A percentile compares a stretch with the other conserved stretches of the same genome.
Evolutionary conservation across 2,113 vertebrate species (phyloP).

Genomic region (Hucho hucho): DNA sequence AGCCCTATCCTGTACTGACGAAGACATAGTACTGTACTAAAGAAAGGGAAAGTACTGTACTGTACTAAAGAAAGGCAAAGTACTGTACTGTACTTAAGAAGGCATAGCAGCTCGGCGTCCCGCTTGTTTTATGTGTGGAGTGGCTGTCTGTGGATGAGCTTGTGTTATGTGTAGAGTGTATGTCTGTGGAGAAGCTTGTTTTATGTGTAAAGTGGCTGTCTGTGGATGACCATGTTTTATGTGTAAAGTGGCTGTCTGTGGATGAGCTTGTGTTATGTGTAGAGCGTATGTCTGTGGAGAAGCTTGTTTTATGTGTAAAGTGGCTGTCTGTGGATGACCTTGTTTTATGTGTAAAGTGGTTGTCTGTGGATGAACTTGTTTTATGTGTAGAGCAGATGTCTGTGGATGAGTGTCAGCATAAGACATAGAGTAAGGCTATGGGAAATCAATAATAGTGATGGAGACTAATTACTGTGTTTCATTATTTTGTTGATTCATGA

Average conservation of each 20-base stretch:
- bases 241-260: constrained; percentile 25
- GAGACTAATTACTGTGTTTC: constrained; percentile 66
- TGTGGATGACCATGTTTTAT: constrained; percentile 40
- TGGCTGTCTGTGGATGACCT: constrained; percentile 41
- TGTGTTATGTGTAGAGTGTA: constrained; percentile 20
- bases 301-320: constrained; percentile 35
- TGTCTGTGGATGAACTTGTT: constrained; percentile 41
- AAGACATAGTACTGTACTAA: constrained; percentile 16
- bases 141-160: constrained; percentile 42
- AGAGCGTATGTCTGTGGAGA: constrained; percentile 30
- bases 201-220: constrained; percentile 27
- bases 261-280: constrained; percentile 40
- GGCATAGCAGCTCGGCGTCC: constrained; percentile 6
- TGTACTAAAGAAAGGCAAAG: too few relatives aligned
- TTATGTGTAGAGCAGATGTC: constrained; percentile 28
- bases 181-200: constrained; percentile 40
- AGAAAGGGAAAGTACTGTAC: constrained; percentile 5
- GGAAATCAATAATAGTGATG: constrained; percentile 68
- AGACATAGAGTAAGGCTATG: constrained; percentile 47
- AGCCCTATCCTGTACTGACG: too few relatives aligned
- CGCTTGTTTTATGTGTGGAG: constrained; percentile 20
- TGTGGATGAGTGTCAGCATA: constrained; percentile 52
- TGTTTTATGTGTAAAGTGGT: constrained; percentile 21
- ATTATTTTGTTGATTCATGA: constrained; percentile 69
- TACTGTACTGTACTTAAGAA: constrained; percentile 10